Percentiles rank a stretch among this genome's conserved stretches.
Evolutionary conservation across 1,140 invertebrate species (phyloP).

Genomic region (Ips typographus): DNA sequence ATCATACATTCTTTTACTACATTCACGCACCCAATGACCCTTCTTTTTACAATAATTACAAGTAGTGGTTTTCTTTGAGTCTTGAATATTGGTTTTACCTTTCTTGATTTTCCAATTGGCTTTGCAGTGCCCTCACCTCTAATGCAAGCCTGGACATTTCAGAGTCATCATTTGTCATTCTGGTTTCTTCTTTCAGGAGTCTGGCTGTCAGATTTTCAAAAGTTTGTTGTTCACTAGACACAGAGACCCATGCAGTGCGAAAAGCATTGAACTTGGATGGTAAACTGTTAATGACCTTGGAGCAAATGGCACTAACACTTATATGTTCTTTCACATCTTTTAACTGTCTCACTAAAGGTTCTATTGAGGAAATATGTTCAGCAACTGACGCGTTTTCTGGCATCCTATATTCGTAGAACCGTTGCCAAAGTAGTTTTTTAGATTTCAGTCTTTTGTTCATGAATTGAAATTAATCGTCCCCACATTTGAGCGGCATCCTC

Average conservation of each 20-base stretch:
- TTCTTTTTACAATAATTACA: slow-evolving; percentile 27
- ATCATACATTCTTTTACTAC: slow-evolving; percentile 17
- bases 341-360: slow-evolving; percentile 37
- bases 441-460: slow-evolving; percentile 45
- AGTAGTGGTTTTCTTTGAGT: slow-evolving; percentile 20
- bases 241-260: slow-evolving; percentile 38
- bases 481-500: slow-evolving; percentile 49
- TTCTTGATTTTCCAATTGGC: slow-evolving; percentile 11
- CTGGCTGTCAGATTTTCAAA: slow-evolving; percentile 38
- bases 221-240: slow-evolving; percentile 35
- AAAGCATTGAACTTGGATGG: slow-evolving; percentile 50
- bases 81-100: neutral
- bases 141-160: slow-evolving; percentile 6
- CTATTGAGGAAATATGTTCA: slow-evolving; percentile 19
- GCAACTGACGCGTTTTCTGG: slow-evolving; percentile 9
- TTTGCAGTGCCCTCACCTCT: slow-evolving; percentile 18
- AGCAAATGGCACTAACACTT: slow-evolving; percentile 24
- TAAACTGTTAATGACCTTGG: slow-evolving; percentile 47
- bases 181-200: slow-evolving; percentile 39
- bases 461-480: slow-evolving; percentile 44
- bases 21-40: slow-evolving; percentile 20
- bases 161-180: slow-evolving; percentile 21
- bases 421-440: slow-evolving; percentile 19
- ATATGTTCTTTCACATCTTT: slow-evolving; percentile 39
- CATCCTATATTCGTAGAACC: slow-evolving; percentile 25